Evolutionary conservation across 2,113 vertebrate genomes (phyloP).

Genomic region (Benthochromis sp.): DNA sequence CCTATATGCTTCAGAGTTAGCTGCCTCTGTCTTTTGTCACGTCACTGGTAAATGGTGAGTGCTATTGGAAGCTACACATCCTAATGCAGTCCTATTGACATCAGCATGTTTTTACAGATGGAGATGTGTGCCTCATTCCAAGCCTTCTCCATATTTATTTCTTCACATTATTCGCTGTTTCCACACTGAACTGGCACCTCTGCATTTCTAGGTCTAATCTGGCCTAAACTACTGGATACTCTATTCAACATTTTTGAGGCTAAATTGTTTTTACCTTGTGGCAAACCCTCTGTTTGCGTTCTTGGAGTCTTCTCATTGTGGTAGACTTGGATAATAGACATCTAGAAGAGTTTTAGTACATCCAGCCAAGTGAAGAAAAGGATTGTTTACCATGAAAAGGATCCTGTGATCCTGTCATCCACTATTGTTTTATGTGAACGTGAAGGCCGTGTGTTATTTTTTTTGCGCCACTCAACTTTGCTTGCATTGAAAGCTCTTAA

Average conservation of each 20-base stretch:
- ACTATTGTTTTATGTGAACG: neutral
- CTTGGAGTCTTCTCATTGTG: neutral
- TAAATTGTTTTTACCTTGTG: neutral
- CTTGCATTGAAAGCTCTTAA: neutral
- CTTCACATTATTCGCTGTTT: neutral
- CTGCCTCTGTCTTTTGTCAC: neutral
- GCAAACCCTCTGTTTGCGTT: neutral
- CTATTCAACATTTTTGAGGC: neutral
- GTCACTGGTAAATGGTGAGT: neutral
- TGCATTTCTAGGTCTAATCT: neutral
- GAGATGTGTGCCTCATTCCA: neutral
- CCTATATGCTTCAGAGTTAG: neutral
- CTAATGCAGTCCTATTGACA: neutral
- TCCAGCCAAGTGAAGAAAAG: neutral
- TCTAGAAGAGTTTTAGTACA: neutral
- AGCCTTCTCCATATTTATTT: neutral
- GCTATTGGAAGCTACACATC: neutral
- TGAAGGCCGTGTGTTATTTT: accelerated
- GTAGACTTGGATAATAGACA: neutral
- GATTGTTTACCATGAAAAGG: neutral
- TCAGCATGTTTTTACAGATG: neutral
- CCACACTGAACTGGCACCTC: neutral
- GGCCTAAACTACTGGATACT: neutral
- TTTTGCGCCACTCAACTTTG: accelerated
- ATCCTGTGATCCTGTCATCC: neutral